Percentiles rank a stretch among this genome's conserved stretches.
Evolutionary conservation across 2,797 vertebrate species (phyloP).

Genomic region (Coregonus ussuriensis): DNA sequence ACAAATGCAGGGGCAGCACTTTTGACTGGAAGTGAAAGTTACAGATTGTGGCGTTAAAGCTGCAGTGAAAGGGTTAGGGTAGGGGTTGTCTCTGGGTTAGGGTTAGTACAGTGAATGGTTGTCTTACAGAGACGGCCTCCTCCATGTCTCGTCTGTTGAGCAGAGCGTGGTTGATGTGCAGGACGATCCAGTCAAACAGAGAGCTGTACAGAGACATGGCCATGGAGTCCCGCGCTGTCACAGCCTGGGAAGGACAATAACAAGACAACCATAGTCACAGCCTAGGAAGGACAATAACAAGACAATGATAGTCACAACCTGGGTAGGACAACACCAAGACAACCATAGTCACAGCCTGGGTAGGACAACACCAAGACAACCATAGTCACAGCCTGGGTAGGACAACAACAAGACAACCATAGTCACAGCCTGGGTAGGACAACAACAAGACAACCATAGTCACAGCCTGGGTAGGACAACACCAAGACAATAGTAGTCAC

Average conservation of each 20-base stretch:
- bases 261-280: neutral
- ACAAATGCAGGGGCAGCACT: too few relatives aligned
- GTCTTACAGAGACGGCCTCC: conserved; percentile 85
- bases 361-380: neutral
- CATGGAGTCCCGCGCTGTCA: conserved; percentile 89
- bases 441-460: too few relatives aligned
- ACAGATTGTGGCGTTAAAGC: too few relatives aligned
- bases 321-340: too few relatives aligned
- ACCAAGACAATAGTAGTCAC: too few relatives aligned
- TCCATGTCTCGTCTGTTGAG: conserved; percentile 93
- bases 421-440: too few relatives aligned
- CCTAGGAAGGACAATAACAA: neutral
- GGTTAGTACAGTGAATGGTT: neutral
- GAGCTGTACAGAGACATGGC: conserved; percentile 92
- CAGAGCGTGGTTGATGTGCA: conserved; percentile 93
- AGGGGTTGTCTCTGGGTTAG: neutral
- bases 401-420: too few relatives aligned
- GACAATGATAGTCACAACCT: too few relatives aligned
- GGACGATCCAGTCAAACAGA: conserved; percentile 95
- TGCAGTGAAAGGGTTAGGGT: too few relatives aligned
- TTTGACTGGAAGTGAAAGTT: too few relatives aligned
- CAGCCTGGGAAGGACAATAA: conserved; percentile 74
- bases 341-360: neutral
- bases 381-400: neutral
- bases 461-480: too few relatives aligned